These are phyloP conservation scores for Epinephelus fuscoguttatus DNA, from an alignment of 2,113 vertebrate species.

Conservation along the genomic window DNA sequence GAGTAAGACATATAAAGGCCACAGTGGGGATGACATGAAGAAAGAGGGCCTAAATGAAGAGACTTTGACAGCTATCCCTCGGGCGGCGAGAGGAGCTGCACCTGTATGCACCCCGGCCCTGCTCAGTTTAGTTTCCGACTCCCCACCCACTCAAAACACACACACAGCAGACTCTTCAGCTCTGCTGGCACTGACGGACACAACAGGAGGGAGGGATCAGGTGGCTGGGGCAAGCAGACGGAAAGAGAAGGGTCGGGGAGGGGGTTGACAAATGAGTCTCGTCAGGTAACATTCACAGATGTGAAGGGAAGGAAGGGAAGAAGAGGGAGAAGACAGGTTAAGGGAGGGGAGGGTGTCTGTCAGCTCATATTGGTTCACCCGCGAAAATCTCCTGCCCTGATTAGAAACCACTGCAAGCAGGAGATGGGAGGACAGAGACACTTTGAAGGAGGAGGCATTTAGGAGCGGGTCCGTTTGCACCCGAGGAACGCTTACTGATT, in stretches of 20 bases:
- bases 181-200: slow-evolving; percentile 46
- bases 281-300: slow-evolving; percentile 77
- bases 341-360: slow-evolving; percentile 57
- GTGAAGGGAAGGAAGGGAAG: slow-evolving; percentile 51
- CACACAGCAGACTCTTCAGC: slow-evolving; percentile 35
- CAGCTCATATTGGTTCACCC: slow-evolving; percentile 70
- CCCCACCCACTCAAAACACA: slow-evolving; percentile 11
- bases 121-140: slow-evolving; percentile 57
- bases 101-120: slow-evolving; percentile 66
- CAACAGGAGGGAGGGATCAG: slow-evolving; percentile 71
- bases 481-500: slow-evolving; percentile 36
- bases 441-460: slow-evolving; percentile 29
- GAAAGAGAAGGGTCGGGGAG: slow-evolving; percentile 33
- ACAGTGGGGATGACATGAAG: slow-evolving; percentile 40
- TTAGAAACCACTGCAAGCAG: slow-evolving; percentile 56
- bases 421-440: slow-evolving; percentile 28
- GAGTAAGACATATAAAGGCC: slow-evolving; percentile 45
- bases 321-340: slow-evolving; percentile 42
- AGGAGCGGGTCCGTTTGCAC: slow-evolving; percentile 26
- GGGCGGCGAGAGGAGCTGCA: slow-evolving; percentile 66
- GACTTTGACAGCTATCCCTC: slow-evolving; percentile 71
- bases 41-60: slow-evolving; percentile 50
- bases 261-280: slow-evolving; percentile 78
- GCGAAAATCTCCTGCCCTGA: slow-evolving; percentile 53
- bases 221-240: slow-evolving; percentile 65